phyloP scores from a whole-genome alignment of 2,113 vertebrate species.

The Sitta europaea region DNA sequence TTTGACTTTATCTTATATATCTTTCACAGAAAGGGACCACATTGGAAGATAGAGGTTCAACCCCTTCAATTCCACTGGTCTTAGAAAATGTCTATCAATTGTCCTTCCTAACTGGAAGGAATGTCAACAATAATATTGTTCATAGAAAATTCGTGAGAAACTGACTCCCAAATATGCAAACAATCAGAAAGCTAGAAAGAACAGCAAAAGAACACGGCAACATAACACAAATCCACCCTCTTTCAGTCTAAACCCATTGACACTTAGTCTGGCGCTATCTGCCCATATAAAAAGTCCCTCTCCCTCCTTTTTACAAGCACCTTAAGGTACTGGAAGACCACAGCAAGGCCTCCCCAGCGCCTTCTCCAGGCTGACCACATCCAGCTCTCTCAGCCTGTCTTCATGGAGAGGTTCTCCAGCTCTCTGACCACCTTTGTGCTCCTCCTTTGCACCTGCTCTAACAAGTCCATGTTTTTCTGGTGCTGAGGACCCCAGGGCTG shows the following conservation, averaged over 20 bases:
- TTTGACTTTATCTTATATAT: no score
- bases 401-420: not conserved
- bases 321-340: not conserved
- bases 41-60: no score
- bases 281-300: not conserved
- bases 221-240: not conserved
- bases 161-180: no score
- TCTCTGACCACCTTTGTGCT: not conserved
- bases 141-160: no score
- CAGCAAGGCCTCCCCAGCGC: not conserved
- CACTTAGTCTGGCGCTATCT: not conserved
- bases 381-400: not conserved
- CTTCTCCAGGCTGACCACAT: not conserved
- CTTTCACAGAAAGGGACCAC: no score
- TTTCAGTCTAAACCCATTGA: not conserved
- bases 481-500: not conserved
- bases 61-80: no score
- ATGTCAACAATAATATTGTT: no score
- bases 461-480: not conserved
- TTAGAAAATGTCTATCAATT: no score
- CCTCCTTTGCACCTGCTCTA: not conserved
- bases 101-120: no score
- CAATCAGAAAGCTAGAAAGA: no score
- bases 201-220: no score
- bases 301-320: not conserved